These are phyloP conservation scores for Abrostola triplasia DNA, from an alignment of 2,888 invertebrate genomes.

Conservation along the genomic window DNA sequence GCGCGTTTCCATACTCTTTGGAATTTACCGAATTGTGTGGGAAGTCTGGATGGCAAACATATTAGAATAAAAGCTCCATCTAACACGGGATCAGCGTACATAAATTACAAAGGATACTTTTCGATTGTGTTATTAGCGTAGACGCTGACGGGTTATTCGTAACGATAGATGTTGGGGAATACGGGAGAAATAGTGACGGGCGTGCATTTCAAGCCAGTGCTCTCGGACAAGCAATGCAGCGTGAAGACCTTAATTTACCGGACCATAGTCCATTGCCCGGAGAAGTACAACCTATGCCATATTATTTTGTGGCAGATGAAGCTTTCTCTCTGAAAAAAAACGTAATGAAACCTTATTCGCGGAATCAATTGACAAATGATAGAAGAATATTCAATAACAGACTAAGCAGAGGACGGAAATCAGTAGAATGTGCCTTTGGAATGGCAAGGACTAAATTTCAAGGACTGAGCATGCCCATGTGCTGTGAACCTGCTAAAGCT, in stretches of 20 bases:
- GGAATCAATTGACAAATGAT: slow-evolving; percentile 12
- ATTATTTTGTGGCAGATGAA: slow-evolving; percentile 36
- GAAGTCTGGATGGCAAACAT: slow-evolving; percentile 48
- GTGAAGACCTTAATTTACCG: slow-evolving; percentile 20
- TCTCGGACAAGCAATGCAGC: slow-evolving; percentile 32
- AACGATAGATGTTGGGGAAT: slow-evolving; percentile 40
- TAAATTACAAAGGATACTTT: slow-evolving; percentile 47
- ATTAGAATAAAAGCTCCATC: slow-evolving; percentile 35
- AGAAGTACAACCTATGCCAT: slow-evolving; percentile 23
- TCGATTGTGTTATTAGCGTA: slow-evolving; percentile 41
- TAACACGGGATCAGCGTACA: slow-evolving; percentile 35
- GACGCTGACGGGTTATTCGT: slow-evolving; percentile 43
- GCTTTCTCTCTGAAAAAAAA: slow-evolving; percentile 33
- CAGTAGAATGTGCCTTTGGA: slow-evolving; percentile 31
- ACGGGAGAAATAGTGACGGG: slow-evolving; percentile 45
- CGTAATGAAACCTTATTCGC: slow-evolving; percentile 20
- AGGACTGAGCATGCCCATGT: slow-evolving; percentile 11
- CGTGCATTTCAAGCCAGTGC: slow-evolving; percentile 27
- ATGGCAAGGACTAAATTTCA: slow-evolving; percentile 24
- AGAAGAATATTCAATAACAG: slow-evolving; percentile 21
- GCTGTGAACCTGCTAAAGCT: slow-evolving; percentile 21
- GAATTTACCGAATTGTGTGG: slow-evolving; percentile 47
- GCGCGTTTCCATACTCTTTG: slow-evolving; percentile 27
- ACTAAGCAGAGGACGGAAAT: slow-evolving; percentile 13
- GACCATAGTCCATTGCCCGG: slow-evolving; percentile 22